Percentiles rank a stretch among this genome's conserved stretches.
Evolutionary conservation across 2,113 vertebrate genomes (phyloP).

Genomic region (Loxodonta africana): DNA sequence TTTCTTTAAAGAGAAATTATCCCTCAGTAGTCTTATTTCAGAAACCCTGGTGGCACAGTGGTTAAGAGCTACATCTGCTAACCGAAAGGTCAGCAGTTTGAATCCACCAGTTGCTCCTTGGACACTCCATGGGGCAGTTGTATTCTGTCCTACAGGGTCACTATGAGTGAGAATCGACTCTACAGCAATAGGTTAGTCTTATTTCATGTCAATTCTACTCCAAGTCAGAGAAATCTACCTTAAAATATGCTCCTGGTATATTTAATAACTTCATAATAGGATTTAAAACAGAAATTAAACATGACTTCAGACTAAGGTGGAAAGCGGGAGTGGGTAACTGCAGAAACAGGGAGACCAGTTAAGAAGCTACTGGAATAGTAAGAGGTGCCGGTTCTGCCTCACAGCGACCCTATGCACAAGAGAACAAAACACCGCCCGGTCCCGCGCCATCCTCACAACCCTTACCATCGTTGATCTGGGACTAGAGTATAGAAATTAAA

Average conservation of each 20-base stretch:
- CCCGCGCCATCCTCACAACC: no score
- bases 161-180: no score
- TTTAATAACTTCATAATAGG: neutral
- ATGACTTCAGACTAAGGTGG: neutral
- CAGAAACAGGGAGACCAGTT: neutral
- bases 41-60: no score
- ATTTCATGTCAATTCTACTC: neutral
- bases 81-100: no score
- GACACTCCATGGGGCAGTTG: no score
- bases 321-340: neutral
- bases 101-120: no score
- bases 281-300: constrained; percentile 53
- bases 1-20: neutral
- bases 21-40: neutral
- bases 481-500: neutral
- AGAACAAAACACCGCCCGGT: no score
- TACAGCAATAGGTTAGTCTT: no score
- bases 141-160: no score
- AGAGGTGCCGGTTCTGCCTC: neutral
- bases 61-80: no score
- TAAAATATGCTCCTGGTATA: neutral
- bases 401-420: no score
- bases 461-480: no score
- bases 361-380: neutral
- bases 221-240: constrained; percentile 3